phyloP scores from a whole-genome alignment of 64 coral and sea anemone genomes.

The Pocillopora verrucosa region DNA sequence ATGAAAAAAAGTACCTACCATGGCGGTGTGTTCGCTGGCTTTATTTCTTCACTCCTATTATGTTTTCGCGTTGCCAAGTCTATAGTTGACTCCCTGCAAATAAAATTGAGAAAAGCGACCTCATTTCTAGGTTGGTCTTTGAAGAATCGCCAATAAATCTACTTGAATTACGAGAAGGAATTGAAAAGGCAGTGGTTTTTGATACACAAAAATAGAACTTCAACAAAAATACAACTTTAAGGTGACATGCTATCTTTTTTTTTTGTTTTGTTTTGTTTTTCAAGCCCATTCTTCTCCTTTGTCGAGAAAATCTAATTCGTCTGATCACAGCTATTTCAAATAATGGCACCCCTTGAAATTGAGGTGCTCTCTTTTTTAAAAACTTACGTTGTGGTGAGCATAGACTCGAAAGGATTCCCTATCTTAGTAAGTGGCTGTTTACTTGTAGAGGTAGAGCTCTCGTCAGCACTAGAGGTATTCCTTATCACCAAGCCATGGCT shows the following conservation, averaged over 20 bases:
- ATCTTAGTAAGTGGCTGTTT: background rate
- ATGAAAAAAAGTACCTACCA: background rate
- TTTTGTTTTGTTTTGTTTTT: too few relatives aligned
- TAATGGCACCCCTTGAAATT: too few relatives aligned
- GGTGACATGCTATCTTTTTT: too few relatives aligned
- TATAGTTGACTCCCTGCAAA: background rate
- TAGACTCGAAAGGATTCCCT: background rate
- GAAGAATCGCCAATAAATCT: too few relatives aligned
- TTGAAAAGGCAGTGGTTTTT: too few relatives aligned
- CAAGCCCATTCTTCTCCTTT: too few relatives aligned
- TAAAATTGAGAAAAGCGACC: background rate
- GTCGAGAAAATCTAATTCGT: too few relatives aligned
- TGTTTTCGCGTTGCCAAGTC: background rate
- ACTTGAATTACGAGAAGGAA: too few relatives aligned
- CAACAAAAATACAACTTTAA: too few relatives aligned
- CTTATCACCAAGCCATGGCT: background rate
- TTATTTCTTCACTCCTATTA: slow-evolving; percentile 9
- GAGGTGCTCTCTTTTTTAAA: background rate
- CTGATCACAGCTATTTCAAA: too few relatives aligned
- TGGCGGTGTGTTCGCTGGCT: slow-evolving; percentile 30
- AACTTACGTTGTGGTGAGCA: background rate
- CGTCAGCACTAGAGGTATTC: background rate
- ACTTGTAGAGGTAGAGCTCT: background rate
- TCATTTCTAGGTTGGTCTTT: too few relatives aligned
- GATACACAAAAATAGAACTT: too few relatives aligned